Evolutionary conservation across 92 coral and sea anemone genomes (phyloP), one percentile per base, ranked within the genome.

Genomic region (Porites evermanni): DNA sequence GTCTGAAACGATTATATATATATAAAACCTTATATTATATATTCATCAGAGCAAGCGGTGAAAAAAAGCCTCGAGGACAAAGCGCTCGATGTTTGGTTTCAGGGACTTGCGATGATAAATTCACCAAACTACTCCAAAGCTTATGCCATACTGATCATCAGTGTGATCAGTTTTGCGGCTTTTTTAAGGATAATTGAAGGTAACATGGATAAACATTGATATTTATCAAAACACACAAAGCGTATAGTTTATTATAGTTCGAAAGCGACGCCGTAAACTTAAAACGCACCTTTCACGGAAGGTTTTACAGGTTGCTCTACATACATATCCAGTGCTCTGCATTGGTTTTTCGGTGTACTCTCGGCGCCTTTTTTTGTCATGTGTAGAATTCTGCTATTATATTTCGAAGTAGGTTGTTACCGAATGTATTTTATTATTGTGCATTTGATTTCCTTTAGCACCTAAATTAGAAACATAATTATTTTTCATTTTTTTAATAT

Each of bases 121-220:
- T 59, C 7, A 17, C 44, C 16, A 12, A 47, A 7, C 80, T 11
- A 59, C 19, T 58, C 71, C 68, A 61, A 60, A 3, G 12, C 59
- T 70, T 2, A 32, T 44, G 54, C 26, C 51, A 38, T 24, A 44
- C 38, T 56, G 70, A 56, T 61, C 58, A 44, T 56, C 20, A 51
- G 58, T 38, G 69, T 81, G 69, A 59, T 70, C 19, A n/a, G 47
- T 38, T 38, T 81, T 12, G 13, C 59, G 9, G 68, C 77, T 13
- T 38, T 68, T 7, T 18, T 70, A 19, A 58, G 7, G 58, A n/a
- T 60, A 58, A 81, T 16, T 53, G 32, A 81, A 81, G 86, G 86
- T 81, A 81, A 56, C 44, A 6, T 19, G 10, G 8, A 23, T 3
- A 69, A 21, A 10, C 32, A 69, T 44, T 2, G 38, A 24, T 68